A percentile compares a stretch with the other conserved stretches of the same genome.
phyloP scores from a whole-genome alignment of 2,113 vertebrate genomes.

The Pteropus alecto region DNA sequence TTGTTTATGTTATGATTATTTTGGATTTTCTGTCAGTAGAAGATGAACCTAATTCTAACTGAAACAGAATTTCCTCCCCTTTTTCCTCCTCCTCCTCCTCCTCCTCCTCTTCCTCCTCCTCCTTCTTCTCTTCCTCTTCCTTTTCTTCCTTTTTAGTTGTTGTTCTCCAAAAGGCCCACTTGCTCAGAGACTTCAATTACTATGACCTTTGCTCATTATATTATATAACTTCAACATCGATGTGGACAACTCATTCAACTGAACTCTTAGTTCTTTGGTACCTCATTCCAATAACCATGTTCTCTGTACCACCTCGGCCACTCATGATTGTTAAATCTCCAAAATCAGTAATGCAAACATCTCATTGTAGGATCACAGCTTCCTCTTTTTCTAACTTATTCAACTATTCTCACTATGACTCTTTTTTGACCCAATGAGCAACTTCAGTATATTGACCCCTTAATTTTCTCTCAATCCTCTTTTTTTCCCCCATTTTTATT shows the following conservation, averaged over 20 bases:
- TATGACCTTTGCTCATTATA: neutral
- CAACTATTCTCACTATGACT: neutral
- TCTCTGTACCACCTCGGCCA: neutral
- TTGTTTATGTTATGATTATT: slow-evolving; percentile 12
- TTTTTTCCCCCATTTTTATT: neutral
- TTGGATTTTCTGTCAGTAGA: neutral
- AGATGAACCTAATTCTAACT: neutral
- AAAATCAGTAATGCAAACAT: slow-evolving; percentile 8
- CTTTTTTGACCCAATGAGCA: neutral
- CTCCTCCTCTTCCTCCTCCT: neutral
- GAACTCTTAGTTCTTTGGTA: neutral
- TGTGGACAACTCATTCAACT: neutral
- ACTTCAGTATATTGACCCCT: neutral
- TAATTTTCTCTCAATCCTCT: neutral
- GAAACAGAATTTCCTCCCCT: neutral
- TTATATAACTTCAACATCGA: neutral
- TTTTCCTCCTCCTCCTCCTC: neutral
- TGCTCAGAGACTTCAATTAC: neutral
- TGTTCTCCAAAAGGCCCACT: neutral
- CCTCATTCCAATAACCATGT: neutral
- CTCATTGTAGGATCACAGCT: neutral
- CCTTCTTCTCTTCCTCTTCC: neutral
- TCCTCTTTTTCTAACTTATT: slow-evolving; percentile 10
- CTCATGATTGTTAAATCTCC: neutral
- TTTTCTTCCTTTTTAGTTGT: neutral